Base-by-base conservation (phyloP, 2,888 invertebrate genomes). In the Asteroscopus sphinx region DNA sequence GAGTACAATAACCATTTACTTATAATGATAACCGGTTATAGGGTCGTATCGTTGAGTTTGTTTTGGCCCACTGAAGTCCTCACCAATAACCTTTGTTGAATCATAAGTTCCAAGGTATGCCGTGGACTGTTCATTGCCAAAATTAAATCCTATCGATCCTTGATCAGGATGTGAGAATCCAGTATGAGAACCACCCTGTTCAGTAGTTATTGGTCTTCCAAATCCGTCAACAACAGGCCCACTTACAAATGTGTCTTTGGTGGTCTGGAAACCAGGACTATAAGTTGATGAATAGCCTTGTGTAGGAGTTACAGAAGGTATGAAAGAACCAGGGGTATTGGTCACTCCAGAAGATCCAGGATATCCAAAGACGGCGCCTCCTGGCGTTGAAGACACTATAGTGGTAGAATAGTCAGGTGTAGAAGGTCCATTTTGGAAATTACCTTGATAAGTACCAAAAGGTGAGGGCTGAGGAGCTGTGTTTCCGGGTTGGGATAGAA, bases 31-130 rank as follows among this genome's bases (percentile, higher is more conserved):
- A 3, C 94, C 94, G 25, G 83, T 81, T 63, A 81, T 52, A 0
- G 89, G 76, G 32, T 91, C 89, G 55, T 80, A 93, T 21, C 71
- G 82, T 68, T 89, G 91, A 3, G 76, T 74, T 68, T 87, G 88
- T 63, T 86, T 87, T 0, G 92, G 90, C 13, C 92, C 91, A 73
- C 77, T 87, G 41, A 93, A 92, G 35, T 91, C 87, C 86, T 93
- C 91, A 2, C 87, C 88, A 21, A 81, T 76, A 2, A 81, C 51
- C 35, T 37, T 79, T 1, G 46, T 37, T 11, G 53, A 37, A n/a
- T 54, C 56, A 13, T 65, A 33, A 16, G 46, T 12, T 35, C 8
- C 40, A 17, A 62, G 60, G 33, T 60, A 64, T 9, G 4, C 12
- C 8, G 17, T 26, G 16, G 59, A 25, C 12, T 41, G 45, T 2